Evolutionary conservation across 2,113 vertebrate species (phyloP), one percentile per base, ranked within the genome.

Genomic region (Dolichallabes microphthalmus): DNA sequence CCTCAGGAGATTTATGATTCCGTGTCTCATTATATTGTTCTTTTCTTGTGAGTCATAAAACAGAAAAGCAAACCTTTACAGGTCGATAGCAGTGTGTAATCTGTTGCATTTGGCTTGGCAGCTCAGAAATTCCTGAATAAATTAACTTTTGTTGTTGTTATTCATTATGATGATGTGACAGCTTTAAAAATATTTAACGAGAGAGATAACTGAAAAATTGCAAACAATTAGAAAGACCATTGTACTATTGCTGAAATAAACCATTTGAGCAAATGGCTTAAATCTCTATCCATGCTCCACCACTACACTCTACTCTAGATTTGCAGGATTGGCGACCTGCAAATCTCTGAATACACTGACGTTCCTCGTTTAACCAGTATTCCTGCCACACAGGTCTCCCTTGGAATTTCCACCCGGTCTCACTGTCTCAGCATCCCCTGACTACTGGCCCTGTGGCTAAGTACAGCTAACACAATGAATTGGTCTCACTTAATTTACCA

Each of bases 21-120:
- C 13, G 11, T 39, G 76, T 39, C 12, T 78, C 20, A 58, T 78
- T 58, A 58, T 78, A 57, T 32, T 35, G 25, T 76, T 35, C 17
- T 58, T 78, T 78, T 58, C 76, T 78, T 60, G 76, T 39, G 60
- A 60, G 76, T 79, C 55, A 60, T 79, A 79, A 60, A 79, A 60
- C 55, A 22, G 73, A 22, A 50, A 79, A 60, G 13, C 55, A 25
- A 60, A 32, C 32, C 30, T 79, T 79, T 60, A 35, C n/a, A 35
- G 19, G 9, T 14, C 22, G 3, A 57, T 39, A 39, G 30, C 39
- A 58, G 4, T 35, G 55, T 79, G 55, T 2, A 25, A 14, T 25
- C 17, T 53, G 73, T 17, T 76, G 50, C 0, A 17, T 55, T 76
- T 76, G 50, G 50, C 25, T 53, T 14, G 25, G 22, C 71, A 12